A percentile compares a stretch with the other conserved stretches of the same genome.
Evolutionary conservation across 2,888 invertebrate species (phyloP).

Genomic region (Ectemnius lituratus): DNA sequence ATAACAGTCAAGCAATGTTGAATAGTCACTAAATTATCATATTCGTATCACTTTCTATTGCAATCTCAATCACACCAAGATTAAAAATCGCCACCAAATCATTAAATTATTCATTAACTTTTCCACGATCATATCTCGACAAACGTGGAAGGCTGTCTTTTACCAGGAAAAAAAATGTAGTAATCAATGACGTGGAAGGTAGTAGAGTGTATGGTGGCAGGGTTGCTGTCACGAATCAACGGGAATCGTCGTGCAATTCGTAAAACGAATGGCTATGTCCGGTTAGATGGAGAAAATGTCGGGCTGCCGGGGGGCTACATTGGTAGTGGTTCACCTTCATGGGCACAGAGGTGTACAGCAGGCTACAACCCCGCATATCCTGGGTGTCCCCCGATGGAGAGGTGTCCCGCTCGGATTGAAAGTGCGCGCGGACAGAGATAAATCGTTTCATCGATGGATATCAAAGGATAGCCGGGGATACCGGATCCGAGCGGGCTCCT

Average conservation of each 20-base stretch:
- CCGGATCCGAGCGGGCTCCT: conserved; percentile 50
- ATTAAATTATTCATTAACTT: no score
- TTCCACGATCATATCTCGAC: no score
- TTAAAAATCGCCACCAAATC: no score
- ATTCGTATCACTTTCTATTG: no score
- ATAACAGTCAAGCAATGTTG: no score
- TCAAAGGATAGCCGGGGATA: conserved; percentile 59
- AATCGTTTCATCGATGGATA: conserved; percentile 66
- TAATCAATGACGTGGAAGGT: neutral
- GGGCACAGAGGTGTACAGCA: conserved; percentile 33
- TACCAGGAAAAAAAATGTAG: no score
- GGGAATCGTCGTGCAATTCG: conserved; percentile 43
- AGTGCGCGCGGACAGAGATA: conserved; percentile 65
- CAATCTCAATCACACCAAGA: no score
- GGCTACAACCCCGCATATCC: conserved; percentile 43
- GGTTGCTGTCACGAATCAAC: neutral
- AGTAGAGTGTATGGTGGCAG: conserved; percentile 14
- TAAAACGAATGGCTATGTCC: conserved; percentile 47
- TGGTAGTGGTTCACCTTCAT: conserved; percentile 52
- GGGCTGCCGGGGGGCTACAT: conserved; percentile 13
- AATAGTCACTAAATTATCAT: no score
- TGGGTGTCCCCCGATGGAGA: conserved; percentile 62
- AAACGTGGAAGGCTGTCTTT: no score
- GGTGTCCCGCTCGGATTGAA: conserved; percentile 64
- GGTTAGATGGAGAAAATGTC: conserved; percentile 41